Base-by-base conservation (phyloP, 35 echinoderm and acorn worm genomes). In the Ptychodera flava region DNA sequence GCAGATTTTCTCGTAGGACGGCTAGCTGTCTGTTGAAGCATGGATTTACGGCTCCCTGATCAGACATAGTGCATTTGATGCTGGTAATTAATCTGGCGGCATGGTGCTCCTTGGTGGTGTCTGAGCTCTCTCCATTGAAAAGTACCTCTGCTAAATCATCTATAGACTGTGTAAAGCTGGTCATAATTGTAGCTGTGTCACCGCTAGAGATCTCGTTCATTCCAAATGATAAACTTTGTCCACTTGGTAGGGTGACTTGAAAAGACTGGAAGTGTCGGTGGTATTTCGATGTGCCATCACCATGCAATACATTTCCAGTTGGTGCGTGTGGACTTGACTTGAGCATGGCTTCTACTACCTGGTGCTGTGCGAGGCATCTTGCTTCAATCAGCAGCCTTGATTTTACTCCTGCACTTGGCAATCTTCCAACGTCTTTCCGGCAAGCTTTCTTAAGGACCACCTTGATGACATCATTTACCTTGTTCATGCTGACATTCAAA, bases 281-380 rank as follows among this genome's bases (percentile, higher is more conserved):
- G 85, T 35, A 89, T 31, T 93, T 93, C 27, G 84, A 89, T 1
- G 92, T 93, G 30, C 92, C 92, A 78, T 93, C 92, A 0, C 92
- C 88, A 64, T 90, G 92, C 28, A 93, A 86, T 10, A 28, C 33
- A 77, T 93, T 93, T 0, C 83, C n/a, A n/a, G n/a, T n/a, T n/a
- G n/a, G n/a, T n/a, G n/a, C n/a, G n/a, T n/a, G 82, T 34, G 82
- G 87, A 15, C n/a, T 31, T 16, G 28, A 31, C 2, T n/a, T n/a
- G n/a, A 33, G 33, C 86, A 92, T 92, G 6, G 91, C 91, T 0
- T 27, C 32, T 16, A 28, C 91, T 6, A 93, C 91, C 35, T 93
- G 82, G 16, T 88, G 16, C 45, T 92, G 81, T 80, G 91, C 91
- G 12, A 92, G 31, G 22, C 30, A 27, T 76, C 83, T 85, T 32